Percentiles rank a stretch among this genome's conserved stretches.
Conservation (phyloP, 2,113 vertebrate species). For the Drymodes brunneopygia region DNA sequence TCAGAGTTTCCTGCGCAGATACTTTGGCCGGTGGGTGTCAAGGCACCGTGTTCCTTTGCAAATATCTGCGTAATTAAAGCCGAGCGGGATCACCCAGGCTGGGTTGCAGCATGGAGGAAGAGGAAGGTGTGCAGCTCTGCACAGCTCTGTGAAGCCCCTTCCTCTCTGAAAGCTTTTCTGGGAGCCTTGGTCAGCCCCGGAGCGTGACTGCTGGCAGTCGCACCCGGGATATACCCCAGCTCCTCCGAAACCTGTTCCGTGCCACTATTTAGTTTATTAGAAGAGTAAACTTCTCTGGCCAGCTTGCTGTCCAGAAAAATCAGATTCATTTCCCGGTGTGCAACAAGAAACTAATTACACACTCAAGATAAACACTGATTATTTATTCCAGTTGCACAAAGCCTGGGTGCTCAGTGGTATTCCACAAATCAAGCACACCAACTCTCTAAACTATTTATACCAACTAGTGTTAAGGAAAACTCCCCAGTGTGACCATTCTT, state of each 20-base stretch:
- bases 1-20: neutral
- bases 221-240: no score
- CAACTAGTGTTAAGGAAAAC: neutral
- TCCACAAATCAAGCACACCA: neutral
- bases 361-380: neutral
- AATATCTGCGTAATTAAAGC: neutral
- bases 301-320: neutral
- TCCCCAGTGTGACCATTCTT: neutral
- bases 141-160: fast-evolving
- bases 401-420: neutral
- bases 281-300: neutral
- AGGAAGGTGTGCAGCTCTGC: fast-evolving
- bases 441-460: neutral
- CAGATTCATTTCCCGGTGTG: fast-evolving
- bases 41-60: neutral
- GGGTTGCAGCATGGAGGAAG: neutral
- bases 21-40: neutral
- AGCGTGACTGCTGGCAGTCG: neutral
- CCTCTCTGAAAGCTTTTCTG: neutral
- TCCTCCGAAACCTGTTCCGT: neutral
- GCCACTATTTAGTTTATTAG: neutral
- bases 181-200: fast-evolving
- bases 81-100: fast-evolving
- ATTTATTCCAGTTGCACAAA: neutral
- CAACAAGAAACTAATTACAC: neutral